Percentiles rank a stretch among this genome's conserved stretches.
phyloP scores from a whole-genome alignment of 2,888 invertebrate species.

The Melolontha melolontha region DNA sequence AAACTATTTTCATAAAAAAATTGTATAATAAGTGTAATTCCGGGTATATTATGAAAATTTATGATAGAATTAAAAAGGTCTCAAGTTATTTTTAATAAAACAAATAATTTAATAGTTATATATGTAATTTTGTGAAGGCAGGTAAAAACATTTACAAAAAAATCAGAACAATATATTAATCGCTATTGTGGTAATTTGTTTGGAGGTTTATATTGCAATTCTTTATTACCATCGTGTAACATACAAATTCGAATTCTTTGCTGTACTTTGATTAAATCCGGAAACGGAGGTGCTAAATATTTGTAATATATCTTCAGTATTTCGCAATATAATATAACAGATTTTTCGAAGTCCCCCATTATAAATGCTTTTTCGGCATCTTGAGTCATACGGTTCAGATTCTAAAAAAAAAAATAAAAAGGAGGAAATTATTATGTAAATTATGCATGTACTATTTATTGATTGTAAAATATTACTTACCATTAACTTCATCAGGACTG shows the following conservation, averaged over 20 bases:
- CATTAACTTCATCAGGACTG: constrained; percentile 57
- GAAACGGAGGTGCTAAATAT: constrained; percentile 60
- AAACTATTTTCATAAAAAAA: no score
- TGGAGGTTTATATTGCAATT: constrained; percentile 34
- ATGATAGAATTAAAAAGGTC: no score
- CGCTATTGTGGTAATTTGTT: constrained; percentile 21
- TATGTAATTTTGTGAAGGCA: no score
- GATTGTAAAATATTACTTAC: constrained; percentile 50
- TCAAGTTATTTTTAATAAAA: no score
- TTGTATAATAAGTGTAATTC: no score
- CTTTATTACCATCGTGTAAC: constrained; percentile 51
- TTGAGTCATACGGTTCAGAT: constrained; percentile 56
- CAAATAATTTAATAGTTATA: no score
- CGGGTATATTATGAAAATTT: no score
- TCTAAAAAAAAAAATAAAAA: constrained; percentile 50
- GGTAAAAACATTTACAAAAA: no score
- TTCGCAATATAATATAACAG: constrained; percentile 56
- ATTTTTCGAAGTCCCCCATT: constrained; percentile 53
- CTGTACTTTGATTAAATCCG: constrained; percentile 62
- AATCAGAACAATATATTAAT: neutral
- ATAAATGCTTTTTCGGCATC: constrained; percentile 57
- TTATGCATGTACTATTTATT: neutral
- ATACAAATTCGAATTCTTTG: constrained; percentile 59
- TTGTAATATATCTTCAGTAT: constrained; percentile 58
- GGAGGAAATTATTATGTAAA: no score